Evolutionary conservation across 2,888 invertebrate species (phyloP).

Genomic region (Arrhopalites spinosus): DNA sequence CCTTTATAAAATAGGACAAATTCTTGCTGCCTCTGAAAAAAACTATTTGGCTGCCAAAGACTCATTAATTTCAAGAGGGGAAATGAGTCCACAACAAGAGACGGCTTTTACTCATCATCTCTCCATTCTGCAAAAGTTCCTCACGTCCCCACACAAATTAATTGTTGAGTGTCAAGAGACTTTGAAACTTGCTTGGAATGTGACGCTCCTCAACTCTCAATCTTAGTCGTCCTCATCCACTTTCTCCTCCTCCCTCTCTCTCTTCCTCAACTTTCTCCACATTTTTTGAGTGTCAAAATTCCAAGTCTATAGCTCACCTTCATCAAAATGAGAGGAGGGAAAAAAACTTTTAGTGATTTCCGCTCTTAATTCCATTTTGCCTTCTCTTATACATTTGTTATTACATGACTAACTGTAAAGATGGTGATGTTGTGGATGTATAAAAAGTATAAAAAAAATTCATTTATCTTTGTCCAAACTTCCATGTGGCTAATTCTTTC

Average conservation of each 20-base stretch:
- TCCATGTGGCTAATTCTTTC: background rate
- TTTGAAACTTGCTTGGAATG: slow-evolving; percentile 53
- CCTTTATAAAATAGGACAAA: slow-evolving; percentile 34
- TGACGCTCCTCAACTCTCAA: slow-evolving; percentile 23
- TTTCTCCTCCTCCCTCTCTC: background rate
- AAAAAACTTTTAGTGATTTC: no score
- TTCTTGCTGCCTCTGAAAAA: slow-evolving; percentile 34
- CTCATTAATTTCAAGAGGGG: slow-evolving; percentile 40
- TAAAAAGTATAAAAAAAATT: no score
- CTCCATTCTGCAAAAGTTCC: slow-evolving; percentile 39
- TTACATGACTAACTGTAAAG: no score
- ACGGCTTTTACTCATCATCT: slow-evolving; percentile 43
- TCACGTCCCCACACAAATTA: slow-evolving; percentile 46
- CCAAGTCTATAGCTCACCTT: no score
- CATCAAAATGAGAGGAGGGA: no score
- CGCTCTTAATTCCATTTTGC: no score
- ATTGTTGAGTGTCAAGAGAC: slow-evolving; percentile 52
- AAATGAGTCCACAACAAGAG: slow-evolving; percentile 30
- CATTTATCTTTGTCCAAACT: no score
- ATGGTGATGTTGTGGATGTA: no score
- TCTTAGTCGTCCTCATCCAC: background rate
- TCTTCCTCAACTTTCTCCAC: background rate
- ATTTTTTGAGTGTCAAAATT: background rate
- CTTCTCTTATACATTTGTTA: no score
- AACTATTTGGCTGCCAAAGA: slow-evolving; percentile 41